phyloP scores from a whole-genome alignment of 2,888 invertebrate genomes.

The Harpalus rufipes region DNA sequence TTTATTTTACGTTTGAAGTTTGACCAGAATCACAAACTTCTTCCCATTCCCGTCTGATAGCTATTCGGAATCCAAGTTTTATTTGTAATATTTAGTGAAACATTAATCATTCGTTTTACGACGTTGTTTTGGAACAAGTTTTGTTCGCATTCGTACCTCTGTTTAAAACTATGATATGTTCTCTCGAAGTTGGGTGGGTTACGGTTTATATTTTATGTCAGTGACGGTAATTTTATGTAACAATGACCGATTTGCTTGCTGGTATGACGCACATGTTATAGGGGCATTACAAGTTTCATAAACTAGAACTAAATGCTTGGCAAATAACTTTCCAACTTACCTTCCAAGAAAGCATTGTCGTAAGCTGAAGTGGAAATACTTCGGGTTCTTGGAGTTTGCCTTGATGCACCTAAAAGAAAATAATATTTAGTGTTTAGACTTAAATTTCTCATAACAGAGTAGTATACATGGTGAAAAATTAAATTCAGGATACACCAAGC shows the following conservation, averaged over 20 bases:
- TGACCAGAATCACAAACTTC: slow-evolving; percentile 37
- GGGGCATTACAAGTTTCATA: neutral
- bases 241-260: slow-evolving; percentile 33
- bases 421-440: neutral
- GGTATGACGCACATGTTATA: neutral
- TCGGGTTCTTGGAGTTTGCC: neutral
- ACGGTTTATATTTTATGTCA: slow-evolving; percentile 41
- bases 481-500: too few species aligned
- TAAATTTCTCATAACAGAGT: neutral
- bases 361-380: neutral
- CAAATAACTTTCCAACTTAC: slow-evolving; percentile 19
- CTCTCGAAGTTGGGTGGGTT: slow-evolving; percentile 20
- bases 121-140: slow-evolving; percentile 63
- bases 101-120: slow-evolving; percentile 65
- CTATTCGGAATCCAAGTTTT: slow-evolving; percentile 62
- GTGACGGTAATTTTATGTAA: slow-evolving; percentile 43
- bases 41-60: slow-evolving; percentile 44
- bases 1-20: slow-evolving; percentile 66
- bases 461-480: too few species aligned
- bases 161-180: slow-evolving; percentile 20
- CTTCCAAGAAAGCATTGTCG: neutral
- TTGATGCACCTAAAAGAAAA: neutral
- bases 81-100: slow-evolving; percentile 66
- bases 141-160: slow-evolving; percentile 18
- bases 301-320: slow-evolving; percentile 4